Evolutionary conservation across 2,888 invertebrate species (phyloP).

Genomic region (Blera fallax): DNA sequence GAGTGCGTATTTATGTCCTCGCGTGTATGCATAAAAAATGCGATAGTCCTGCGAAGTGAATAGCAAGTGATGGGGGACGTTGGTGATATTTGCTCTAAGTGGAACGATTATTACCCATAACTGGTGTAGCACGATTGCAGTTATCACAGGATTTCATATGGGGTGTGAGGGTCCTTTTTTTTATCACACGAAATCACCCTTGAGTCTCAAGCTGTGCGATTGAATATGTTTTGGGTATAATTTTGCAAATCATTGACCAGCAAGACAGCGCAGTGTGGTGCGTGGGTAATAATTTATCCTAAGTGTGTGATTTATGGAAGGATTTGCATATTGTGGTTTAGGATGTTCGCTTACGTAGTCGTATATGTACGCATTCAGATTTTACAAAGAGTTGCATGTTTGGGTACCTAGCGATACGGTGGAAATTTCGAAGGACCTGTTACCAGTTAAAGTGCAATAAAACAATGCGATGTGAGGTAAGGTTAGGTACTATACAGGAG

Average conservation of each 20-base stretch:
- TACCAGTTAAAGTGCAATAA: too few relatives aligned
- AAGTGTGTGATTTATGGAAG: neutral
- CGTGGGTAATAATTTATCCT: neutral
- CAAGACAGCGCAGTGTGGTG: neutral
- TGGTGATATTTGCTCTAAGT: slow-evolving; percentile 71
- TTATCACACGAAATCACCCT: slow-evolving; percentile 55
- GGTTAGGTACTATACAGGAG: too few relatives aligned
- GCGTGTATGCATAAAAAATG: slow-evolving; percentile 69
- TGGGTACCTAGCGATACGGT: too few relatives aligned
- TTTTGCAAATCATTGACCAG: slow-evolving; percentile 66
- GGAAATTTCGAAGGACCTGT: too few relatives aligned
- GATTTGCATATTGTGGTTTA: slow-evolving; percentile 24
- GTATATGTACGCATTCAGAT: too few relatives aligned
- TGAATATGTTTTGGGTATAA: slow-evolving; percentile 69
- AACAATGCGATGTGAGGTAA: too few relatives aligned
- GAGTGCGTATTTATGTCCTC: slow-evolving; percentile 64
- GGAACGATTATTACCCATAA: slow-evolving; percentile 71
- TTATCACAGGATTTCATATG: slow-evolving; percentile 24
- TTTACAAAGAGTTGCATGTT: too few relatives aligned
- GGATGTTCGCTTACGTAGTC: too few relatives aligned
- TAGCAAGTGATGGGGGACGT: slow-evolving; percentile 11
- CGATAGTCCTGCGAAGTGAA: slow-evolving; percentile 31
- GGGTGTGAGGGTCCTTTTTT: slow-evolving; percentile 21
- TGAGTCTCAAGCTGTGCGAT: slow-evolving; percentile 48
- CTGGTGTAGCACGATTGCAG: slow-evolving; percentile 67